A percentile compares a stretch with the other conserved stretches of the same genome.
These are phyloP conservation scores for Enteromius paludinosus DNA, from an alignment of 2,797 vertebrate genomes.

Conservation along the genomic window DNA sequence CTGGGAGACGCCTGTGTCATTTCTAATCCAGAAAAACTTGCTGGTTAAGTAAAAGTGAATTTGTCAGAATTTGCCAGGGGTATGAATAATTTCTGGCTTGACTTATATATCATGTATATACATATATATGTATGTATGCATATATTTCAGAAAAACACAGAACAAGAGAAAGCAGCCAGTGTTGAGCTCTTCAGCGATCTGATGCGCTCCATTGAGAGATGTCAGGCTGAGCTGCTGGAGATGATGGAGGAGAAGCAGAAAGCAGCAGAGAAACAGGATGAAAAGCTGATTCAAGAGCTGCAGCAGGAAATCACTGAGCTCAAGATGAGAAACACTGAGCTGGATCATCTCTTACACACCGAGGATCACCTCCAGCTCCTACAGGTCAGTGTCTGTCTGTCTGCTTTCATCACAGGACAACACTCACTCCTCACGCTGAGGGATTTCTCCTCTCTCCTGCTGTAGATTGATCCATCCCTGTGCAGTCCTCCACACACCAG, in stretches of 20 bases:
- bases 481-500: not conserved
- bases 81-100: no score
- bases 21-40: no score
- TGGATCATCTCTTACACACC: not conserved
- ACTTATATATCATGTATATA: no score
- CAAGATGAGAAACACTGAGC: not conserved
- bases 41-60: no score
- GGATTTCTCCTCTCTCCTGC: not conserved
- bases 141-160: not conserved
- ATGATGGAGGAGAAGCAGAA: not conserved
- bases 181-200: not conserved
- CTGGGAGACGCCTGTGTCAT: no score
- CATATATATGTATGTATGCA: no score
- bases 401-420: not conserved
- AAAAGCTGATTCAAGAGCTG: not conserved
- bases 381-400: constrained; percentile 3
- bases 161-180: not conserved
- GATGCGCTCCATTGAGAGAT: not conserved
- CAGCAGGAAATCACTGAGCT: not conserved
- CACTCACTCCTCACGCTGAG: not conserved
- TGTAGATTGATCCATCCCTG: not conserved
- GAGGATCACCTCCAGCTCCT: not conserved
- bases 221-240: not conserved
- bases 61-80: no score
- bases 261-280: not conserved